A percentile compares a stretch with the other conserved stretches of the same genome.
phyloP scores from a whole-genome alignment of 2,888 invertebrate genomes.

The Watsonalla binaria region DNA sequence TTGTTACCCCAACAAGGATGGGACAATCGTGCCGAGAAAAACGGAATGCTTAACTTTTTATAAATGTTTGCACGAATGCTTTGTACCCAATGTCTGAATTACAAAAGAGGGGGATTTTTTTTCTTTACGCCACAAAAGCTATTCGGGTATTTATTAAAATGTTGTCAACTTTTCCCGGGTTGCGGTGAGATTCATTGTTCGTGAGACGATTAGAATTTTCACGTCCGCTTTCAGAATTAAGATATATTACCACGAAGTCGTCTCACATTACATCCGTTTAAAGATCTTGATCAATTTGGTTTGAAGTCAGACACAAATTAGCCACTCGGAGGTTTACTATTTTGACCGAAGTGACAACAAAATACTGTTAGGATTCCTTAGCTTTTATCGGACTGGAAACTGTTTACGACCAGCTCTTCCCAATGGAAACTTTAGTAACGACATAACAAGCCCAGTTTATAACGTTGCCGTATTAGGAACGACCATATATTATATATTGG shows the following conservation, averaged over 20 bases:
- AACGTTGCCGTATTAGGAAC: too few relatives aligned
- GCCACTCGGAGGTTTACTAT: too few relatives aligned
- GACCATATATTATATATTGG: neutral
- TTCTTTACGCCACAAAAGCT: constrained; percentile 52
- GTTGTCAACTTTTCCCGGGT: constrained; percentile 45
- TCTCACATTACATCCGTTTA: neutral
- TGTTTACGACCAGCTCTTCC: too few relatives aligned
- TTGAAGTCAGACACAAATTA: too few relatives aligned
- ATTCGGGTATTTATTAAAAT: constrained; percentile 60
- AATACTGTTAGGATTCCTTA: too few relatives aligned
- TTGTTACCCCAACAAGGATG: constrained; percentile 29
- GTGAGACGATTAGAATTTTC: constrained; percentile 14
- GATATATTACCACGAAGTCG: too few relatives aligned
- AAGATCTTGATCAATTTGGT: too few relatives aligned
- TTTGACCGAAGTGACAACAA: too few relatives aligned
- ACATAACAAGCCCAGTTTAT: too few relatives aligned
- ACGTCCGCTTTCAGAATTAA: too few relatives aligned
- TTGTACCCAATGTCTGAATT: constrained; percentile 54
- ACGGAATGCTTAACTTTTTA: constrained; percentile 56
- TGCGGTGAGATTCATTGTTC: constrained; percentile 17
- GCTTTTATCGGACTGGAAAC: too few relatives aligned
- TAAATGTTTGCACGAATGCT: constrained; percentile 61
- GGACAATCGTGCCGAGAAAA: constrained; percentile 33
- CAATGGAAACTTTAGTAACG: too few relatives aligned
- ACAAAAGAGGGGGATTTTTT: constrained; percentile 43